Conservation (phyloP, 2,888 invertebrate species). For the Willowsia nigromaculata region DNA sequence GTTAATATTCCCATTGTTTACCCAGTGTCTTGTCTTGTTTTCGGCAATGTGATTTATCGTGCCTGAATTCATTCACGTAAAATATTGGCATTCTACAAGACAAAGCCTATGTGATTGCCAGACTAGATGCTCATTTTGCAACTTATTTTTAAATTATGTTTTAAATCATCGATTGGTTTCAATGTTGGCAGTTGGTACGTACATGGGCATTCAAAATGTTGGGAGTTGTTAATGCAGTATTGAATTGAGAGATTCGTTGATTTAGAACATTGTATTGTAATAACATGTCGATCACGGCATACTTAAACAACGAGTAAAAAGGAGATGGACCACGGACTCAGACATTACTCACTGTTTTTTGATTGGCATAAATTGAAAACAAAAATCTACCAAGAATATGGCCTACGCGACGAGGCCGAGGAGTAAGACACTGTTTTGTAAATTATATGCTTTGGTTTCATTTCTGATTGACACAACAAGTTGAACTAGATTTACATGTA, state of each 20-base stretch:
- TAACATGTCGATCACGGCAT: background rate
- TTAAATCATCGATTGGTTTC: constrained; percentile 44
- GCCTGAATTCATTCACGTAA: constrained; percentile 72
- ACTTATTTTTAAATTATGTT: constrained; percentile 36
- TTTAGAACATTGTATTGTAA: constrained; percentile 8
- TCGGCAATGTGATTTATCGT: constrained; percentile 49
- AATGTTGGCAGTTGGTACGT: background rate
- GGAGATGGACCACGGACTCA: constrained; percentile 16
- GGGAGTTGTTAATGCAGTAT: constrained; percentile 11
- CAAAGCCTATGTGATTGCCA: constrained; percentile 15
- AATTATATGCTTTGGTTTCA: constrained; percentile 27
- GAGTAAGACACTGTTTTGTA: constrained; percentile 7
- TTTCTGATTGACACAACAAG: constrained; percentile 46
- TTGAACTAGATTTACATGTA: constrained; percentile 37
- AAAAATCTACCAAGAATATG: background rate
- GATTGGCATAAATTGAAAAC: constrained; percentile 47
- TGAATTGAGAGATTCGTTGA: background rate
- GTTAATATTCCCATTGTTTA: constrained; percentile 49
- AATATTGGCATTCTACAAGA: constrained; percentile 61
- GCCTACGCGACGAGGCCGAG: background rate
- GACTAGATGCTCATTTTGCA: constrained; percentile 20
- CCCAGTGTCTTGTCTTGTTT: constrained; percentile 40
- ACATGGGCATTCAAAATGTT: constrained; percentile 20
- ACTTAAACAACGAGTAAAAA: background rate
- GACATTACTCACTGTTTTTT: constrained; percentile 25